phyloP scores from a whole-genome alignment of 92 coral and sea anemone species.

The Palythoa heliodiscus region DNA sequence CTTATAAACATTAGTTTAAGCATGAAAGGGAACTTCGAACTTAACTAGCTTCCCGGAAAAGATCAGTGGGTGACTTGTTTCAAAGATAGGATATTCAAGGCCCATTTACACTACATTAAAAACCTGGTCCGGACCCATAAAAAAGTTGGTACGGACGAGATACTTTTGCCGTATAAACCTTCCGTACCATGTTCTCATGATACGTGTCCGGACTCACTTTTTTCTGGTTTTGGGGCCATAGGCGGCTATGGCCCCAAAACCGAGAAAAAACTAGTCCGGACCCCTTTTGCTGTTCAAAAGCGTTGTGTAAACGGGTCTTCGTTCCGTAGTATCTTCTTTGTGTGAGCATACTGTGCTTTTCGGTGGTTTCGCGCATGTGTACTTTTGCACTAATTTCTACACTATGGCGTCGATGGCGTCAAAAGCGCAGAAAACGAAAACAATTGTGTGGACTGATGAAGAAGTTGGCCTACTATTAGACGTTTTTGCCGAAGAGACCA shows the following conservation, averaged over 20 bases:
- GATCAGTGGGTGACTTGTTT: constrained; percentile 42
- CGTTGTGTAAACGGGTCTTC: constrained; percentile 17
- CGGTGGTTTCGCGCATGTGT: constrained; percentile 2
- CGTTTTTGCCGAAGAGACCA: not conserved
- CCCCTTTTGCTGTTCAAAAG: constrained; percentile 13
- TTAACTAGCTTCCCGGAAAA: constrained; percentile 21
- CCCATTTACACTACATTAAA: constrained; percentile 10
- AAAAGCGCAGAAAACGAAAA: not conserved
- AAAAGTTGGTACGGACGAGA: constrained; percentile 14
- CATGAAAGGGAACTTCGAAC: constrained; percentile 2
- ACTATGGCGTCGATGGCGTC: not conserved
- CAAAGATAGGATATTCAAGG: constrained; percentile 28
- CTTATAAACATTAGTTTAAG: not conserved
- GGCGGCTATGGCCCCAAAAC: constrained; percentile 3
- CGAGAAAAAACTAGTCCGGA: constrained; percentile 17
- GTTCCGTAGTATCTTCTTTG: not conserved
- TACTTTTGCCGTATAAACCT: constrained; percentile 14
- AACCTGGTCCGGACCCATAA: constrained; percentile 15
- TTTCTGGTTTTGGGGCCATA: not conserved
- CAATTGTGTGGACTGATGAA: not conserved
- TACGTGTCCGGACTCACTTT: constrained; percentile 20
- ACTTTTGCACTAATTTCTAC: not conserved
- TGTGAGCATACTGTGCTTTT: not conserved
- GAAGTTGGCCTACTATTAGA: constrained; percentile 15
- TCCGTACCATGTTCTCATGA: not conserved